phyloP scores from a whole-genome alignment of 1,140 invertebrate genomes.

The Drosophila mauritiana region DNA sequence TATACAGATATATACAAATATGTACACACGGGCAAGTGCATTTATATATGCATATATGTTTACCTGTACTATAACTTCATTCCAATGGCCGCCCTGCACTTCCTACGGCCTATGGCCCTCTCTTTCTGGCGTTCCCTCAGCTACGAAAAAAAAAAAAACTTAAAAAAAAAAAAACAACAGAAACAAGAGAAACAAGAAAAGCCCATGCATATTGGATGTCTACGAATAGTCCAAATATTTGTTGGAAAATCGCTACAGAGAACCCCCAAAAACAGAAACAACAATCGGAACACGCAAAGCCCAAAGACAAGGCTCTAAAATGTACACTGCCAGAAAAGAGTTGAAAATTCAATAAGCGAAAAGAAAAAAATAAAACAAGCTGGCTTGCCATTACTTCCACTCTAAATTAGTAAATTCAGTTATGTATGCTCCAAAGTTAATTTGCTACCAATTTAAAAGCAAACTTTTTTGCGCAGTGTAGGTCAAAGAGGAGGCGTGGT shows the following conservation, averaged over 20 bases:
- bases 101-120: slow-evolving; percentile 2
- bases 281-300: slow-evolving; percentile 46
- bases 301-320: slow-evolving; percentile 38
- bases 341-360: neutral
- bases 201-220: slow-evolving; percentile 30
- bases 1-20: slow-evolving; percentile 5
- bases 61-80: slow-evolving; percentile 48
- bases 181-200: slow-evolving; percentile 12
- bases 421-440: too few species aligned
- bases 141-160: slow-evolving; percentile 10
- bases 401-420: neutral
- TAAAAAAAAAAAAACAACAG: slow-evolving; percentile 1
- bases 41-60: slow-evolving; percentile 19
- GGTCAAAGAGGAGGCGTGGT: slow-evolving; percentile 43
- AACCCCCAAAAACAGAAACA: slow-evolving; percentile 23
- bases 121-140: neutral
- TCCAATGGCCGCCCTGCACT: slow-evolving; percentile 63
- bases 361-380: neutral
- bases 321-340: slow-evolving; percentile 3
- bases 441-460: too few species aligned
- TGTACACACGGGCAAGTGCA: slow-evolving; percentile 17
- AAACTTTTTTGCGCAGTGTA: slow-evolving; percentile 9
- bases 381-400: neutral
- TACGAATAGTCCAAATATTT: slow-evolving; percentile 75
- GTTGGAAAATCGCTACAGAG: slow-evolving; percentile 24